Evolutionary conservation across 2,113 vertebrate species (phyloP), one percentile per base, ranked within the genome.

Genomic region (Pachypanchax playfairii): DNA sequence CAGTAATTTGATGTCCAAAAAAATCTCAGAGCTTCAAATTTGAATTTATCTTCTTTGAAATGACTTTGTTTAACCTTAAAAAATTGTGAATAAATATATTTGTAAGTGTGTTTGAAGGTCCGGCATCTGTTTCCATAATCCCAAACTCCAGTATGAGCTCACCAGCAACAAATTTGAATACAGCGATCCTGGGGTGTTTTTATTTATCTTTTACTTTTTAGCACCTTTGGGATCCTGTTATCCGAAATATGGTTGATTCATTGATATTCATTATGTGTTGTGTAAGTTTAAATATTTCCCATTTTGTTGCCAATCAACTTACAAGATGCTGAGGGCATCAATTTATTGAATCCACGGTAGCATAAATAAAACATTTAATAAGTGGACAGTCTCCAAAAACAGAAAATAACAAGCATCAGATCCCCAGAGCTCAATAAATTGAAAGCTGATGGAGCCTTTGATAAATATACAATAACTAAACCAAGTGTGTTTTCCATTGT

Each of bases 201-300:
- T 29, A 29, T 7, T 5, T 5, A 29, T 5, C 7, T 5, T 29
- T 29, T 29, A 29, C 7, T 39, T 17, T 39, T 6, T 4, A 49
- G 25, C 47, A 29, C 47, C 47, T 15, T 18, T 14, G 47, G 26
- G 47, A 49, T 49, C 15, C 28, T 28, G 46, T 55, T 18, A 24
- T 55, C 17, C 39, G 36, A 55, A 55, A 55, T 55, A 15, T 4
- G 22, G 35, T 26, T 17, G 3, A 21, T 1, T 51, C 22, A 3
- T 48, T 64, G 63, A 7, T 31, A 12, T 22, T 60, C 24, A 21
- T n/a, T 21, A n/a, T 22, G 17, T 38, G 62, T 47, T 26, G n/a
- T n/a, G n/a, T 12, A 52, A 49, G 31, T 6, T 10, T 8, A 18
- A 17, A 26, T 48, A 15, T 48, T 49, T 29, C 47, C 22, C 15